Percentiles rank a stretch among this genome's conserved stretches.
Conservation (phyloP, 35 echinoderm and acorn worm species). For the Hemicentrotus pulcherrimus region DNA sequence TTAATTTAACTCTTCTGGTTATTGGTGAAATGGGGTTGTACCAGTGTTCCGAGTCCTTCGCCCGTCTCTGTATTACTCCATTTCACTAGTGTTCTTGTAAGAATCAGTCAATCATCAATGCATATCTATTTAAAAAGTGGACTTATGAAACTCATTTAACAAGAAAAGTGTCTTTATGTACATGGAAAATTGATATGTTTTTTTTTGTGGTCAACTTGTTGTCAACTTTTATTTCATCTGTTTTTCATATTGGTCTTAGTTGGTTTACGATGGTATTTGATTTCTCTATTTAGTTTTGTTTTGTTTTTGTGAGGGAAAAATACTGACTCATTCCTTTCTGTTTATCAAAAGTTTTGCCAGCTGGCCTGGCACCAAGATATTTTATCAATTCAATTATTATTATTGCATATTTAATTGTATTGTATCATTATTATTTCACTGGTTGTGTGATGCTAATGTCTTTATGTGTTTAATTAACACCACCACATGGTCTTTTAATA, state of each 20-base stretch:
- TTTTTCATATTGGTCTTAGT: neutral
- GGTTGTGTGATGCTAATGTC: neutral
- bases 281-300: neutral
- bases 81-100: neutral
- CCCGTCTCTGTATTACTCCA: neutral
- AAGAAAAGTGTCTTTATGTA: slow-evolving; percentile 39
- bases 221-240: neutral
- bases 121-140: slow-evolving; percentile 16
- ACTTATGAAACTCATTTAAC: slow-evolving; percentile 5
- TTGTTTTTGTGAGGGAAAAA: neutral
- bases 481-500: neutral
- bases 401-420: slow-evolving; percentile 21
- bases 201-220: slow-evolving; percentile 14
- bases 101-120: slow-evolving; percentile 14
- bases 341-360: neutral
- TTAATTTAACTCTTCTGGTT: too few relatives aligned
- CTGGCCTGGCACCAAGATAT: slow-evolving; percentile 4
- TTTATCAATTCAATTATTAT: neutral
- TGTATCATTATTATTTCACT: neutral
- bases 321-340: neutral
- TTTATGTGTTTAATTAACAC: neutral
- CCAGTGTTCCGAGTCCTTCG: too few relatives aligned
- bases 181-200: slow-evolving; percentile 14
- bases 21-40: too few relatives aligned
- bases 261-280: neutral